Evolutionary conservation across 2,113 vertebrate species (phyloP).

Genomic region (Cyanocitta stelleri): DNA sequence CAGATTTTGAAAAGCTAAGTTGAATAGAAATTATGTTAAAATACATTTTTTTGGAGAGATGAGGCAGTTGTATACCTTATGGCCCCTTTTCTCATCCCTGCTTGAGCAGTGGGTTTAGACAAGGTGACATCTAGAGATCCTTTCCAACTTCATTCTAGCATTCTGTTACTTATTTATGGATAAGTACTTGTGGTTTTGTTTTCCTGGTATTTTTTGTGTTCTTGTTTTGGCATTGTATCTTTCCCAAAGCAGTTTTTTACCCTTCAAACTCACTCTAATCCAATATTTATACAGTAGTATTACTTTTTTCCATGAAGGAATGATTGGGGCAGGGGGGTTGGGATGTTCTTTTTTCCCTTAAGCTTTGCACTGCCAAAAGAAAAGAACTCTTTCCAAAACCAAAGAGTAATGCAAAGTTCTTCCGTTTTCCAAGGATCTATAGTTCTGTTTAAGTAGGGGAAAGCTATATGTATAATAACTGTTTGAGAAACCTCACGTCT

Average conservation of each 20-base stretch:
- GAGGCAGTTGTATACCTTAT: not conserved
- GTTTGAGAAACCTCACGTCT: not conserved
- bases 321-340: accelerated
- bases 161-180: not conserved
- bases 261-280: not conserved
- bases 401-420: not conserved
- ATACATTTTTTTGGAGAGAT: not conserved
- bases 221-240: not conserved
- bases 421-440: not conserved
- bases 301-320: not conserved
- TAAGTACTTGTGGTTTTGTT: not conserved
- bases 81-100: not conserved
- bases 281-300: not conserved
- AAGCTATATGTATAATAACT: not conserved
- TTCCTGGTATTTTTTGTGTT: not conserved
- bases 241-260: not conserved
- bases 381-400: not conserved
- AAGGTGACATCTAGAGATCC: not conserved
- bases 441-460: not conserved
- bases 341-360: not conserved
- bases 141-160: not conserved
- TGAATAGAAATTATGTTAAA: not conserved
- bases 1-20: not conserved
- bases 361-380: not conserved
- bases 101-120: not conserved